A percentile compares a stretch with the other conserved stretches of the same genome.
Evolutionary conservation across 2,888 invertebrate genomes (phyloP).

Genomic region (Carcina quercana): DNA sequence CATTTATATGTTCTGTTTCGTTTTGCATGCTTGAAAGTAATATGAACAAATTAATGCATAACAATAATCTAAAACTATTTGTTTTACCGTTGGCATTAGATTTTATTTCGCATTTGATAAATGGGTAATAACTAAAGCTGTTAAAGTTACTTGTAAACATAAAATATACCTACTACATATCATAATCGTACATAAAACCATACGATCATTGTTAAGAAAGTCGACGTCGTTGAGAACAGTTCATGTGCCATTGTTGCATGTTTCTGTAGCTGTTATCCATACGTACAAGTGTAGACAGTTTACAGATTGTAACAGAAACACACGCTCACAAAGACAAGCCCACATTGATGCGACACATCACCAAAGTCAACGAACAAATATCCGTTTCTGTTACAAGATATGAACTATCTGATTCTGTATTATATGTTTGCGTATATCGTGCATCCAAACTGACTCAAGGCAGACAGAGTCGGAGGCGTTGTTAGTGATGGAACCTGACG

Average conservation of each 20-base stretch:
- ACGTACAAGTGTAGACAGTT: slow-evolving; percentile 21
- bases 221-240: too few relatives aligned
- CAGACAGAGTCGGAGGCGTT: slow-evolving; percentile 10
- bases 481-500: slow-evolving; percentile 6
- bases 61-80: background rate
- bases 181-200: background rate
- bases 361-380: too few relatives aligned
- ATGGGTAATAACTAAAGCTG: background rate
- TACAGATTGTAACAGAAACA: slow-evolving; percentile 23
- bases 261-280: slow-evolving; percentile 18
- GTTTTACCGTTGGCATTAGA: background rate
- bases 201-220: too few relatives aligned
- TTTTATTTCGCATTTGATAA: background rate
- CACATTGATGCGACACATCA: background rate
- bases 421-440: slow-evolving; percentile 5
- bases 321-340: slow-evolving; percentile 1
- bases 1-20: slow-evolving; percentile 20
- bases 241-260: slow-evolving; percentile 26
- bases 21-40: slow-evolving; percentile 22
- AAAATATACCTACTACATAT: background rate
- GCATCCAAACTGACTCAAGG: slow-evolving; percentile 7
- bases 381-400: slow-evolving; percentile 26
- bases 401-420: slow-evolving; percentile 19
- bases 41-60: background rate
- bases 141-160: background rate